phyloP scores from a whole-genome alignment of 2,888 invertebrate species.

The Coenonympha glycerion region DNA sequence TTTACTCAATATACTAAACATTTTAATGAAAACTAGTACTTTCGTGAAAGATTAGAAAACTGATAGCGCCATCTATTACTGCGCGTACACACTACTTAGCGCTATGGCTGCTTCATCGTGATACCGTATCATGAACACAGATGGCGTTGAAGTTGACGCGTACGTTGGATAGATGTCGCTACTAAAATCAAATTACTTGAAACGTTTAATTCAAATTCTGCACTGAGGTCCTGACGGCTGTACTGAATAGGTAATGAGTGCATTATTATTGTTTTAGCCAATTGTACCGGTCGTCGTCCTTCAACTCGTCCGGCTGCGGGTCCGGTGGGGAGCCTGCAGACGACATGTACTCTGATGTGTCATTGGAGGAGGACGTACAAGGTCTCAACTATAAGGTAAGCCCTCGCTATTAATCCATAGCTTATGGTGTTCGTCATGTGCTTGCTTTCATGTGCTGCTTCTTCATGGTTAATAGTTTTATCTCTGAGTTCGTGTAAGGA shows the following conservation, averaged over 20 bases:
- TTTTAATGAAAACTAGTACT: not conserved
- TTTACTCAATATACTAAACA: not conserved
- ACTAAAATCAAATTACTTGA: conserved; percentile 16
- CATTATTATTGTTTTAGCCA: conserved; percentile 79
- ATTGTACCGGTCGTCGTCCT: conserved; percentile 93
- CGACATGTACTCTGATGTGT: conserved; percentile 96
- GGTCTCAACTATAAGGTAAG: conserved; percentile 94
- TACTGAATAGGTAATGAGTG: conserved; percentile 27
- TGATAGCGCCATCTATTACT: conserved; percentile 46
- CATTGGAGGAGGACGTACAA: conserved; percentile 93
- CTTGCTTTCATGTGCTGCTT: no score
- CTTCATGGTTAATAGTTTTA: no score
- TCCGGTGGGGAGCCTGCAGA: conserved; percentile 94
- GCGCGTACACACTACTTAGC: conserved; percentile 11
- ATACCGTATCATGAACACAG: conserved; percentile 26
- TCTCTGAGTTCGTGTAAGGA: no score
- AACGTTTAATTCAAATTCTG: conserved; percentile 19
- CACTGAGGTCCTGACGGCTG: conserved; percentile 28
- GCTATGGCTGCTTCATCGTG: not conserved
- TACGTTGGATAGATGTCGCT: conserved; percentile 38
- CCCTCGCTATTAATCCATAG: not conserved
- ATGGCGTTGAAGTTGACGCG: conserved; percentile 35
- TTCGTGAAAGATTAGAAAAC: not conserved
- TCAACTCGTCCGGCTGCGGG: conserved; percentile 93
- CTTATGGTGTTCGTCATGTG: not conserved